Base-by-base conservation (phyloP, 2,888 invertebrate species). In the Agonopterix arenella region DNA sequence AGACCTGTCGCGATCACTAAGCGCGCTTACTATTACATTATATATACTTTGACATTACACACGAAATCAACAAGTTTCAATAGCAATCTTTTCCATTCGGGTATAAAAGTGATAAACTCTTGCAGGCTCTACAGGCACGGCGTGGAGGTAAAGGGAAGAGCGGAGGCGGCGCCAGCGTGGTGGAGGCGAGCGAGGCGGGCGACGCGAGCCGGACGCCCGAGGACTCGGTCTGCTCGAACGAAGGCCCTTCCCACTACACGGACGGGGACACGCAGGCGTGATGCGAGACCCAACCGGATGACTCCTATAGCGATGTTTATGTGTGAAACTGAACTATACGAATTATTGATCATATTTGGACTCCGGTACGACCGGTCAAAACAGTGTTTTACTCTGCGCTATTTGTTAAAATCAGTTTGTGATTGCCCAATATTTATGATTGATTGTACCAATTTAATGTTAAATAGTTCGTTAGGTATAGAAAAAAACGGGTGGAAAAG, bases 141-240 rank as follows among this genome's bases (percentile, higher is more conserved):
- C 88, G 90, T 42, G 90, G 89, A 0, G 79, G 76, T 64, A 91
- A 86, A 76, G 91, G 81, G 77, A 90, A 85, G 78, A 76, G 79
- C 76, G 89, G 73, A 10, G 78, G 80, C 59, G 69, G 70, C 55
- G 66, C 78, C 0, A 91, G 91, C 72, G 92, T 89, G 59, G 90
- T 90, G 58, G 93, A 93, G 75, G 90, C 92, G 51, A 93, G 93
- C 58, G 94, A 94, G 78, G 93, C 77, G 1, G 85, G 93, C 11
- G 96, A 96, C 82, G 93, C 94, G 48, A 96, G 96, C 16, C 92
- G 95, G 58, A 96, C 96, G 11, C 96, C 96, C 9, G 97, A 97
- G 80, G 97, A 97, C 83, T 96, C 96, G 1, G 95, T 96, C 44
- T 97, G 96, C 83, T 96, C 96, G 66, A 93, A 92, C 60, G 97